Evolutionary conservation across 2,797 vertebrate genomes (phyloP), one percentile per base, ranked within the genome.

Genomic region (Lepus townsendii): DNA sequence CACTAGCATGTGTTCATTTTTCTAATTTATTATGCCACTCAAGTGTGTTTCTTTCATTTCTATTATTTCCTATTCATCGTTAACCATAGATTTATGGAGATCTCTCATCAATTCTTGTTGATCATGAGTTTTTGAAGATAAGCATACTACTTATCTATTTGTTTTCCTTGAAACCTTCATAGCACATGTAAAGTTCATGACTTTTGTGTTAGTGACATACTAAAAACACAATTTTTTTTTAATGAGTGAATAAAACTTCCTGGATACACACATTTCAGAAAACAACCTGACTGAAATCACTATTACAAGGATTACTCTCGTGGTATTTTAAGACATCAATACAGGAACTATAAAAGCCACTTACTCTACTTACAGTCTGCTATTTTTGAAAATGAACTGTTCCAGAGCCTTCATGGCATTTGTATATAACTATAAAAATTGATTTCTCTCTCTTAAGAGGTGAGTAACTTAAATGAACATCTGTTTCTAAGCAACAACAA

Each of bases 241-340:
- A 88, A 72, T 72, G 27, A 87, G 4, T 38, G 30, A 83, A 82
- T 89, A 47, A 9, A 75, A 69, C 35, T 62, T 95, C 77, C 93
- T 96, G 87, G 17, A 66, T 88, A 76, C 72, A 87, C 10, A 90
- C 26, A 87, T 91, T 97, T 95, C 35, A 96, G 35, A 11, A 62
- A 89, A 22, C 91, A 6, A 7, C 30, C 16, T 76, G 62, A n/a
- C 30, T 95, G 50, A 94, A 76, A 83, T 93, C 50, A 94, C n/a
- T 79, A 91, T 85, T 88, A 63, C 24, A 38, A 63, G 16, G 75
- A 92, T 89, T 93, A 83, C 27, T 78, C 22, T 54, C 76, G 17
- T 54, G 54, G 26, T 50, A 83, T 94, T 95, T 91, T 84, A 82
- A 87, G 94, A 73, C 7, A 62, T 95, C 95, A 96, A 94, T 93